These are phyloP conservation scores for Grapholita molesta DNA, from an alignment of 1,140 invertebrate genomes.

Conservation along the genomic window DNA sequence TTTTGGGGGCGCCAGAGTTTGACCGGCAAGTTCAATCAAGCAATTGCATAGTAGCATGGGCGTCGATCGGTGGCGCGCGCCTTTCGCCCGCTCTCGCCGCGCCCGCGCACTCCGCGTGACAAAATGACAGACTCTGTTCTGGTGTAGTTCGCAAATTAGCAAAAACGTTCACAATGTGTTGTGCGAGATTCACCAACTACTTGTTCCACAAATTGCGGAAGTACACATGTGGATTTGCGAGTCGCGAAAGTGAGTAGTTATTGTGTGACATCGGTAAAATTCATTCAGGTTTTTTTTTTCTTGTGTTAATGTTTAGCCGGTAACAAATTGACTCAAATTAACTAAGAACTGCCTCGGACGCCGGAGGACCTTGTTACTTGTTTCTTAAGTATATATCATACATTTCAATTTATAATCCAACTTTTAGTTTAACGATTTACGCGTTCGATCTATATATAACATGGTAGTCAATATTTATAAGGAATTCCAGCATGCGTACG, in stretches of 20 bases:
- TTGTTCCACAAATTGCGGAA: constrained; percentile 67
- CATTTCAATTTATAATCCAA: too few relatives aligned
- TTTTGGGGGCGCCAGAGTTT: constrained; percentile 40
- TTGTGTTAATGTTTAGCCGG: constrained; percentile 6
- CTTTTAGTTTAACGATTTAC: background rate
- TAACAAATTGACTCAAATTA: background rate
- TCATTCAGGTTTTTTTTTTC: background rate
- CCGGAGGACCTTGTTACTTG: too few relatives aligned
- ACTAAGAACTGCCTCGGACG: too few relatives aligned
- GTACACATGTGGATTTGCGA: constrained; percentile 69
- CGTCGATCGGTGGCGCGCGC: constrained; percentile 54
- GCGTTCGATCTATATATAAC: background rate
- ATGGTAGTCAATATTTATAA: background rate
- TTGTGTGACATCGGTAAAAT: background rate
- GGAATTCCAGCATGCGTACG: background rate
- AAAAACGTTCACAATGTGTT: constrained; percentile 61
- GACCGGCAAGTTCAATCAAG: constrained; percentile 31
- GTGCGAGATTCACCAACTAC: constrained; percentile 64
- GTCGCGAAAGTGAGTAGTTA: constrained; percentile 65
- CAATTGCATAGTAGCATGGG: constrained; percentile 61
- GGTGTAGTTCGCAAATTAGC: background rate
- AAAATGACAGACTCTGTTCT: constrained; percentile 54
- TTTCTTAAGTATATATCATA: too few relatives aligned
- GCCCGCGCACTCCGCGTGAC: constrained; percentile 40
- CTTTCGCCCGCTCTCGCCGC: constrained; percentile 36